Base-by-base conservation (phyloP, 2,113 vertebrate species). In the Scomber japonicus region DNA sequence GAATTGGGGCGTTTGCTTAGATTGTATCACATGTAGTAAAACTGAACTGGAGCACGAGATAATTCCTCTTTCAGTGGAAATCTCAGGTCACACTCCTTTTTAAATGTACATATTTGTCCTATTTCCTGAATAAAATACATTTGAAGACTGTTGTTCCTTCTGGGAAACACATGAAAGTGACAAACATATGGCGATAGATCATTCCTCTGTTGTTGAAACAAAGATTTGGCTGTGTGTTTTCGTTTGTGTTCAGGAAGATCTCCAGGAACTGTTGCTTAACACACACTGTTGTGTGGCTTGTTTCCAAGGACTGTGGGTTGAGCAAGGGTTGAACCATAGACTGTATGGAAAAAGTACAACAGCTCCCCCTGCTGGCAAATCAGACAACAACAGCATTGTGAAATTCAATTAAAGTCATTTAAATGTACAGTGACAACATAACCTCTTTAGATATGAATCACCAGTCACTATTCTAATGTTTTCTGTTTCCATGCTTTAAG, bases 251-350 rank as follows among this genome's bases (percentile, higher is more conserved):
- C 60, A 71, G 19, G 5, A 72, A 72, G 17, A 86, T 75, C 74
- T 91, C 83, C 81, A 84, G 78, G 87, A 89, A 87, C n/a, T 79
- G 73, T 89, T 85, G 74, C 80, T 56, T 44, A 66, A 87, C 61
- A 61, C 46, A 57, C 63, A 54, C 64, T 35, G 56, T 0, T 57
- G n/a, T n/a, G 19, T 78, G 61, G 70, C 66, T 59, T n/a, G 8
- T 10, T 69, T 76, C 74, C 81, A 78, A 70, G 56, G 65, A 40
- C 11, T 0, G 11, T 11, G 40, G 24, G 50, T 79, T 63, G 71
- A 80, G 70, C 54, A 83, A 83, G 2, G 24, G 24, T 27, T 27
- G 24, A 27, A 27, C 24, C 21, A 21, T 21, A 21, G 21, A 27
- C 5, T 21, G 21, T 21, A 15, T 54, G 17, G 14, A 72, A 60